Evolutionary conservation across 2,797 vertebrate genomes (phyloP), one percentile per base, ranked within the genome.

Genomic region (Argya squamiceps): DNA sequence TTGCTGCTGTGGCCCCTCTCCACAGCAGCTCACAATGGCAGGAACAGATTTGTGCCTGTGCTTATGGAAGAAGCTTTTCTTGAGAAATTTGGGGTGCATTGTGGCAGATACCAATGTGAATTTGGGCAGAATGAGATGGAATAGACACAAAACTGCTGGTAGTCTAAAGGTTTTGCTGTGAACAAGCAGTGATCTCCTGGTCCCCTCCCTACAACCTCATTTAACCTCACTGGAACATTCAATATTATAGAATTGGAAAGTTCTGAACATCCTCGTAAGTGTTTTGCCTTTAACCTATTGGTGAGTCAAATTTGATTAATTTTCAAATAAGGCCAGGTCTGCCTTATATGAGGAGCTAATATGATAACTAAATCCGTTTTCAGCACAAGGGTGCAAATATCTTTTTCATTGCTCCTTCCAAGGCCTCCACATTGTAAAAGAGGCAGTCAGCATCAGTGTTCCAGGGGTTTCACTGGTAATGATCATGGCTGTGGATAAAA

Each of bases 291-390:
- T 80, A 89, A 85, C 53, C 41, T 80, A n/a, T 49, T 63, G 52
- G 44, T 80, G 34, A 53, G 15, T 95, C 89, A 67, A 52, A 96
- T 96, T 96, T 97, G 96, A 94, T 95, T 95, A 73, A 92, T 84
- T 96, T 97, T 97, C 83, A 93, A 93, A 89, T 97, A 89, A 94
- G 81, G 85, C 64, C 92, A 96, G 62, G 68, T 96, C 97, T 97
- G 76, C 89, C 88, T 92, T 98, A 96, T 97, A 96, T 76, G 60
- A 94, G 95, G 96, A 97, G 95, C 92, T 97, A 97, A 97, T 97
- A 96, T n/a, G 95, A 88, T 94, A 97, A 97, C 96, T 95, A 95
- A 97, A 76, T 58, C 70, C 16, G 36, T 97, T 98, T 98, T 97
- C 96, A 97, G 94, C 94, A 94, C 81, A 96, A 91, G 52, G 79